Evolutionary conservation across 30 jellyfish, hydroid and myxozoan genomes (phyloP), one percentile per base, ranked within the genome.

Genomic region (Turritopsis rubra): DNA sequence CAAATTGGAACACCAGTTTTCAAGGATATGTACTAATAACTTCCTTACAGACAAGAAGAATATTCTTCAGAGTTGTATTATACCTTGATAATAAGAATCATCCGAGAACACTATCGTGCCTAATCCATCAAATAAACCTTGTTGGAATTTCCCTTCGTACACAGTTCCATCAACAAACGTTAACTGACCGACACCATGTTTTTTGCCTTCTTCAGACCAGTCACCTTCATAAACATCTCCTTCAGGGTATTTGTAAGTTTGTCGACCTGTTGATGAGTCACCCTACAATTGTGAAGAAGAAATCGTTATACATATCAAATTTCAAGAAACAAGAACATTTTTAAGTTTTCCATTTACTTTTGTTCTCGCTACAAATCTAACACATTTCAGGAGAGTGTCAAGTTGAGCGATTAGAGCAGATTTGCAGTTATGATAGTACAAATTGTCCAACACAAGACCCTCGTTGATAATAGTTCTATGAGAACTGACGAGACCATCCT

Each of bases 221-320:
- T 85, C 86, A 19, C 99, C 99, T 75, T 93, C 99, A 71, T 93
- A 93, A 16, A 88, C 93, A 75, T 93, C 99, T 28, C 99, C 99
- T 71, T 80, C 87, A 8, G 87, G 87, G 27, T 80, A 80, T 26
- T 31, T 80, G 87, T 80, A 80, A 22, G 79, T 80, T 80, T 80
- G 73, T 24, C 85, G 85, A 3, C 28, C 28, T 18, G 71, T 25
- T n/a, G 72, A 29, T 16, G 22, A 28, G 31, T 72, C 81, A 0
- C 81, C 31, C 81, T 72, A 16, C 31, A 19, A 26, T 70, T 9
- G 13, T 22, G 27, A 72, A 19, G 52, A 72, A 72, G 22, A 68
- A 60, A 60, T 18, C n/a, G 18, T 60, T n/a, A 18, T 18, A 60
- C 73, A 60, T 18, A 60, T 60, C n/a, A n/a, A n/a, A n/a, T n/a